Percentiles rank a stretch among this genome's conserved stretches.
Evolutionary conservation across 1,140 invertebrate genomes (phyloP).

Genomic region (Lasioglossum albipes): DNA sequence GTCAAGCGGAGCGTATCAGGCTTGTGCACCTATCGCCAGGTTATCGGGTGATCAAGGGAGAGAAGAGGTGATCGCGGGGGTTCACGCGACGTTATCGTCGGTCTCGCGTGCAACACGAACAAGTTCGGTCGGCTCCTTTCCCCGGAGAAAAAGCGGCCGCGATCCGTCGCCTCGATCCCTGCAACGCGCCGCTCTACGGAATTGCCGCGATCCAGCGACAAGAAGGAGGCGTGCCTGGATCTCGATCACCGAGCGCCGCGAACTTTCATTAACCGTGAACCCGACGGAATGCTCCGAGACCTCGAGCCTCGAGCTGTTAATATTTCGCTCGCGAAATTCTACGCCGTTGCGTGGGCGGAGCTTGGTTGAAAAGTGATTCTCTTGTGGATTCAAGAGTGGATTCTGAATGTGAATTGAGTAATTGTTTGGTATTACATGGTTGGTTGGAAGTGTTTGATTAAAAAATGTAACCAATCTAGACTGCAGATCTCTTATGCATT

Average conservation of each 20-base stretch:
- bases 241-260: slow-evolving; percentile 12
- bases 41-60: slow-evolving; percentile 36
- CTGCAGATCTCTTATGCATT: no score
- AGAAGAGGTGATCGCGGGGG: slow-evolving; percentile 27
- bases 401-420: no score
- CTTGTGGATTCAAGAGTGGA: no score
- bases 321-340: no score
- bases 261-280: slow-evolving; percentile 31
- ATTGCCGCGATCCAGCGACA: slow-evolving; percentile 31
- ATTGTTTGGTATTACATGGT: no score
- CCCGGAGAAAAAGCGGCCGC: slow-evolving; percentile 9
- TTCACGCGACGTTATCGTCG: slow-evolving; percentile 58
- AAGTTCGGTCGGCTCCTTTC: slow-evolving; percentile 19
- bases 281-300: slow-evolving; percentile 10
- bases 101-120: slow-evolving; percentile 68
- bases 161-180: slow-evolving; percentile 3
- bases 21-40: background rate
- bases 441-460: no score
- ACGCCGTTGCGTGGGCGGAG: no score
- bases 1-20: slow-evolving; percentile 18
- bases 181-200: background rate
- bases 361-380: no score
- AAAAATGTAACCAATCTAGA: no score
- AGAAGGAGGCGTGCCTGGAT: slow-evolving; percentile 50
- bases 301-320: no score